Evolutionary conservation across 2,888 invertebrate species (phyloP), one percentile per base, ranked within the genome.

Genomic region (Drosophila sordidapex): DNA sequence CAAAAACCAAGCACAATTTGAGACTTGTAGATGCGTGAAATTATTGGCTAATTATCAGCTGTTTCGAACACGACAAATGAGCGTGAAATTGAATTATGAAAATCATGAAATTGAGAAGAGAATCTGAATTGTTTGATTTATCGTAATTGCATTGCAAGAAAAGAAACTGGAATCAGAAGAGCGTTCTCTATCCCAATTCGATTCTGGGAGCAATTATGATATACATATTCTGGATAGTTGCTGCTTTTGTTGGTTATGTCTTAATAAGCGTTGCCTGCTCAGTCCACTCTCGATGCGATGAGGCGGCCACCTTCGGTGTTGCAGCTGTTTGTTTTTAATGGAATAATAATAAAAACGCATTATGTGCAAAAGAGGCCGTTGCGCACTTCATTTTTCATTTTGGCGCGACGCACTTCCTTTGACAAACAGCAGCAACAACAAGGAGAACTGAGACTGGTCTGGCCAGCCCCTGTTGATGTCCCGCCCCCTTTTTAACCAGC

Each of bases 341-440:
- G 81, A 87, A 87, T 83, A 82, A 87, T 80, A 84, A 78, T 82
- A 80, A 84, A 87, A 83, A 80, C 72, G 77, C 69, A 79, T 80
- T 71, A 77, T 75, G 67, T 70, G 79, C 61, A 51, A 64, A 58
- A 58, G 57, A 58, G 66, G 66, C 70, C 70, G 83, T 73, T 73
- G 79, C 81, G 83, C 86, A 90, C 84, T 89, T 90, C 87, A 90
- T 90, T 85, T 87, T 87, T 90, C 87, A 90, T 91, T 89, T 89
- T 86, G 76, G 71, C 86, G 86, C 86, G 81, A 82, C 89, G 86
- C 83, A 86, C 72, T 88, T 86, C 83, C 79, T 76, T 70, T 72
- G 72, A 75, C 71, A 76, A 74, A 73, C 66, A 77, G 35, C 40
- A 59, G 51, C 25, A 29, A 40, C 40, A n/a, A 52, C 43, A 46